Percentiles rank a stretch among this genome's conserved stretches.
Evolutionary conservation across 2,888 invertebrate species (phyloP).

Genomic region (Syritta pipiens): DNA sequence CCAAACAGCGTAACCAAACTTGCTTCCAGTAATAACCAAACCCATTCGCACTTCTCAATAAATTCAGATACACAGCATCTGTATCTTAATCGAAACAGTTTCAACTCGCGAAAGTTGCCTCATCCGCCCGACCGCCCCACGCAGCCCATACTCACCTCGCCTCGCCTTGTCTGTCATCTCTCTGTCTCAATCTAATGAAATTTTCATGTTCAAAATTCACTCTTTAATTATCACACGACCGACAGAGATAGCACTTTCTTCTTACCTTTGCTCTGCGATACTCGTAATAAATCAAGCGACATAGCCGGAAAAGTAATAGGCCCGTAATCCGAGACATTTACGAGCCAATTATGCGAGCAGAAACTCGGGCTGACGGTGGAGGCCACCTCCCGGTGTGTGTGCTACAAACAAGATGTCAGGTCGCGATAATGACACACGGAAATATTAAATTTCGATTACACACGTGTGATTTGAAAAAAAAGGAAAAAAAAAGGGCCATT

Average conservation of each 20-base stretch:
- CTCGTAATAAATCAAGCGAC: conserved; percentile 44
- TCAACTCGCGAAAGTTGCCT: conserved; percentile 48
- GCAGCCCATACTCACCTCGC: background rate
- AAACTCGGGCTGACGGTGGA: too few species aligned
- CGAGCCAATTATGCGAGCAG: conserved; percentile 31
- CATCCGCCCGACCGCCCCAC: background rate
- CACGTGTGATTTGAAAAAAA: conserved; percentile 11
- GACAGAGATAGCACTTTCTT: conserved; percentile 44
- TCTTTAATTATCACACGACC: conserved; percentile 15
- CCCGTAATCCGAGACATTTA: conserved; percentile 35
- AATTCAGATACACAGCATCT: too few species aligned
- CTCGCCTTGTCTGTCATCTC: conserved; percentile 1
- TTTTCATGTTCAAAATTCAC: conserved; percentile 20
- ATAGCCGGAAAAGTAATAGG: conserved; percentile 22
- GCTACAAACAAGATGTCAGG: conserved; percentile 1
- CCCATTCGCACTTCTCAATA: too few species aligned
- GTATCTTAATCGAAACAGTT: background rate
- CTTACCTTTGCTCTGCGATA: conserved; percentile 26
- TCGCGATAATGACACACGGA: conserved; percentile 10
- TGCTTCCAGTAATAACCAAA: too few species aligned
- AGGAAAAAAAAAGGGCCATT: conserved; percentile 26
- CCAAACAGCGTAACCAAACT: too few species aligned
- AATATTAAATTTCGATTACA: conserved; percentile 38
- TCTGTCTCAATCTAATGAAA: conserved; percentile 18
- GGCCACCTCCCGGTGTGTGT: too few species aligned